phyloP scores from a whole-genome alignment of 2,113 vertebrate genomes.

The Prietella phreatophila region DNA sequence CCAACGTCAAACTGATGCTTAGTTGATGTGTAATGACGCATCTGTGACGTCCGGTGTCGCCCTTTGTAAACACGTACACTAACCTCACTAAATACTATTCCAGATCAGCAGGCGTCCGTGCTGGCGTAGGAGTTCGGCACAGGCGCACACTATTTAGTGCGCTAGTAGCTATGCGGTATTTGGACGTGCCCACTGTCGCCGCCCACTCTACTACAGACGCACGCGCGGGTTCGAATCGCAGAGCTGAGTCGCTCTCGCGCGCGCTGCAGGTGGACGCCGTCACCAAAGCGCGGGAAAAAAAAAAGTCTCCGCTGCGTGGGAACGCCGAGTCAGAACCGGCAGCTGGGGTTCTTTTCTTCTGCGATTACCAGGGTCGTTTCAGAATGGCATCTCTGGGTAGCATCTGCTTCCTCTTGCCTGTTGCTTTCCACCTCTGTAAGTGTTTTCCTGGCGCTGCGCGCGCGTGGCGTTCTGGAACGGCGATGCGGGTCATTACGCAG shows the following conservation, averaged over 20 bases:
- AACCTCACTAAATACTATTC: neutral
- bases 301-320: constrained; percentile 38
- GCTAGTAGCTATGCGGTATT: constrained; percentile 1
- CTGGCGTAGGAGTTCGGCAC: neutral
- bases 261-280: constrained; percentile 11
- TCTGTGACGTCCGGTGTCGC: constrained; percentile 7
- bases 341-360: neutral
- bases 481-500: too few relatives aligned
- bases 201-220: constrained; percentile 57
- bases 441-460: constrained; percentile 26
- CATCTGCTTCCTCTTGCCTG: constrained; percentile 71
- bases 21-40: constrained; percentile 3
- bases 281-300: constrained; percentile 7
- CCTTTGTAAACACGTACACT: neutral
- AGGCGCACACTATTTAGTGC: constrained; percentile 8
- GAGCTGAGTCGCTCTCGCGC: constrained; percentile 12
- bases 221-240: constrained; percentile 44
- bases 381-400: constrained; percentile 69
- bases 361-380: constrained; percentile 33
- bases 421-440: constrained; percentile 77
- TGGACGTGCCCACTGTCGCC: neutral
- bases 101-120: neutral
- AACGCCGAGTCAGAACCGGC: neutral
- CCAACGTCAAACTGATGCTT: neutral
- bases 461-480: too few relatives aligned